These are phyloP conservation scores for Synchiropus splendidus DNA, from an alignment of 2,113 vertebrate species.

Conservation along the genomic window DNA sequence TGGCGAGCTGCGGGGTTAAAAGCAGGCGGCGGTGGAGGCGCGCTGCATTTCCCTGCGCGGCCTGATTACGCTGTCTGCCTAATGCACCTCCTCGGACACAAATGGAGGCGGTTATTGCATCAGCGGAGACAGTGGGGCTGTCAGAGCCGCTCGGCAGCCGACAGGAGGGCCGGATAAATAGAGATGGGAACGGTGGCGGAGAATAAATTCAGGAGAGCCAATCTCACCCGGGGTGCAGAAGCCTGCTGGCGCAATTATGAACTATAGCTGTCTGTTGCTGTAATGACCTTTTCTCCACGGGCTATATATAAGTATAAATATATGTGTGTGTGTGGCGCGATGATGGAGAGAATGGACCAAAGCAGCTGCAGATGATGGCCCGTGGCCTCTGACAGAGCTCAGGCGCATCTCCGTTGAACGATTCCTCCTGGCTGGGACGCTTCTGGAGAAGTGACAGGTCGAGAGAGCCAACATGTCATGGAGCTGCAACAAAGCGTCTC, in stretches of 20 bases:
- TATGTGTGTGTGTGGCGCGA: slow-evolving; percentile 4
- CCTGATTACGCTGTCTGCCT: slow-evolving; percentile 60
- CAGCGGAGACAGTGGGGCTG: slow-evolving; percentile 51
- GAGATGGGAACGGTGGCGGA: slow-evolving; percentile 40
- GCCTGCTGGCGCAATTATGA: slow-evolving; percentile 53
- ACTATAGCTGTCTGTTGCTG: slow-evolving; percentile 52
- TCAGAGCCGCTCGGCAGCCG: slow-evolving; percentile 49
- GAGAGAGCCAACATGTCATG: too few relatives aligned
- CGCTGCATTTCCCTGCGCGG: slow-evolving; percentile 33
- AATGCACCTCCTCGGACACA: slow-evolving; percentile 60
- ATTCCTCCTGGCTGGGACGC: slow-evolving; percentile 9
- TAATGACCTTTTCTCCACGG: slow-evolving; percentile 44
- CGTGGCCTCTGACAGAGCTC: slow-evolving; percentile 22
- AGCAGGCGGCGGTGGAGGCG: slow-evolving; percentile 38
- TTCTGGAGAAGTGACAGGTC: too few relatives aligned
- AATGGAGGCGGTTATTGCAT: slow-evolving; percentile 64
- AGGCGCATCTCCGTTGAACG: slow-evolving; percentile 16
- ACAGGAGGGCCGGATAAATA: slow-evolving; percentile 45
- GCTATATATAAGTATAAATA: slow-evolving; percentile 47
- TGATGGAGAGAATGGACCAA: slow-evolving; percentile 30
- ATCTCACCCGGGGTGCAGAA: slow-evolving; percentile 50
- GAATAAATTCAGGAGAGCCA: slow-evolving; percentile 52
- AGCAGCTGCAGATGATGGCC: slow-evolving; percentile 34
- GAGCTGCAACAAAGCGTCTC: too few relatives aligned
- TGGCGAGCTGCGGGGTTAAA: slow-evolving; percentile 48